These are phyloP conservation scores for Graphium colonna DNA, from an alignment of 2,888 invertebrate genomes.

Conservation along the genomic window DNA sequence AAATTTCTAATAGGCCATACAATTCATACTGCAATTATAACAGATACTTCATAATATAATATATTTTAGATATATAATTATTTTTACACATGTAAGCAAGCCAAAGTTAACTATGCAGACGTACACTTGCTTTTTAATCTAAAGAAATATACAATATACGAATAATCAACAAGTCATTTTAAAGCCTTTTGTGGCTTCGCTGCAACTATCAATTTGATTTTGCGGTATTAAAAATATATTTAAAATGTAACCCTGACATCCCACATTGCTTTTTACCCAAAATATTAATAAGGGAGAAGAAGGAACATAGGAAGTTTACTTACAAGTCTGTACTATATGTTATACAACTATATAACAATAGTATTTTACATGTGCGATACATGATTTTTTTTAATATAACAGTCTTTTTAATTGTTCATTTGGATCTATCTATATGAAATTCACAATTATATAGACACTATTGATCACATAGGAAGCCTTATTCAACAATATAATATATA, in stretches of 20 bases:
- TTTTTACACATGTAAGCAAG: too few relatives aligned
- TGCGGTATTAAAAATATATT: neutral
- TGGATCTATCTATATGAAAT: constrained; percentile 1
- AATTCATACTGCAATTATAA: too few relatives aligned
- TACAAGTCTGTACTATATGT: constrained; percentile 5
- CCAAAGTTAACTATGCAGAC: too few relatives aligned
- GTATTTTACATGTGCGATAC: constrained; percentile 5
- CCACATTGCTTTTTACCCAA: neutral
- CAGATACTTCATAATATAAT: too few relatives aligned
- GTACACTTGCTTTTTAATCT: too few relatives aligned
- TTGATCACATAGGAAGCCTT: neutral
- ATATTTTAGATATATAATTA: too few relatives aligned
- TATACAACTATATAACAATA: constrained; percentile 11
- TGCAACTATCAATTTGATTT: neutral
- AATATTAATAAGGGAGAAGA: neutral
- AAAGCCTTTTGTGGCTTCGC: neutral
- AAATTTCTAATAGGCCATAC: too few relatives aligned
- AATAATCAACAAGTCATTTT: neutral
- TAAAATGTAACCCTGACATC: neutral
- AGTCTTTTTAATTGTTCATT: constrained; percentile 18
- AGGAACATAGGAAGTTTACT: too few relatives aligned
- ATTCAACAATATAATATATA: neutral
- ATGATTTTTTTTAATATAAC: constrained; percentile 6
- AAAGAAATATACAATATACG: too few relatives aligned
- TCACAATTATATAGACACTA: neutral